Evolutionary conservation across 2,113 vertebrate species (phyloP).

Genomic region (Spea bombifrons): DNA sequence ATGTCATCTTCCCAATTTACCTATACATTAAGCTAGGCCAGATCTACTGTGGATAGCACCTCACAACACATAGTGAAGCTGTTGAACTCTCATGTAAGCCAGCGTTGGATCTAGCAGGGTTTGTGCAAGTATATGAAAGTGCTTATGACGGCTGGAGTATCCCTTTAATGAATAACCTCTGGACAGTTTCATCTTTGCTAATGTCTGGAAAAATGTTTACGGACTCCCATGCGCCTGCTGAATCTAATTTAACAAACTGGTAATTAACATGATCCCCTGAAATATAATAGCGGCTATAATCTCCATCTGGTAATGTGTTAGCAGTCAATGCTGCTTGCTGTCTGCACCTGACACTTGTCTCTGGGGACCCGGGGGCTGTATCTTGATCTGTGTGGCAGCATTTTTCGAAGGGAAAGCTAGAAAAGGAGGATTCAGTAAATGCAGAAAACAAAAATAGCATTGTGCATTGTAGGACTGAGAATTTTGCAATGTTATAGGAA

Average conservation of each 20-base stretch:
- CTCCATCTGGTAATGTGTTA: constrained; percentile 25
- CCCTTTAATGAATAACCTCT: not conserved
- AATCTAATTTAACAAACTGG: not conserved
- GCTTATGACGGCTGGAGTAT: no score
- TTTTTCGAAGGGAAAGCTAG: not conserved
- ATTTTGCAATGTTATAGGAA: no score
- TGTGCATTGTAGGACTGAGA: not conserved
- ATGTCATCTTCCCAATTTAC: no score
- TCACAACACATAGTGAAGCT: no score
- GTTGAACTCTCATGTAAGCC: no score
- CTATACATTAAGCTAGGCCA: no score
- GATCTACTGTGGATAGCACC: no score
- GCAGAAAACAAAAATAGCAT: no score
- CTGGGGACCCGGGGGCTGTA: not conserved
- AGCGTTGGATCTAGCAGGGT: no score
- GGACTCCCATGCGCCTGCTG: not conserved
- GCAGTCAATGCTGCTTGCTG: constrained; percentile 22
- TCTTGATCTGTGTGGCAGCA: not conserved
- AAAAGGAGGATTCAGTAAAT: not conserved
- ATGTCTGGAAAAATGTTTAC: no score
- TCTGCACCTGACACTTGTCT: constrained; percentile 35
- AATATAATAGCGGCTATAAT: constrained; percentile 1
- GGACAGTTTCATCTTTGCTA: not conserved
- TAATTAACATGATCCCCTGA: not conserved
- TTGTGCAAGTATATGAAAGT: not conserved